Evolutionary conservation across 2,113 vertebrate genomes (phyloP).

Genomic region (Siniperca knerii): DNA sequence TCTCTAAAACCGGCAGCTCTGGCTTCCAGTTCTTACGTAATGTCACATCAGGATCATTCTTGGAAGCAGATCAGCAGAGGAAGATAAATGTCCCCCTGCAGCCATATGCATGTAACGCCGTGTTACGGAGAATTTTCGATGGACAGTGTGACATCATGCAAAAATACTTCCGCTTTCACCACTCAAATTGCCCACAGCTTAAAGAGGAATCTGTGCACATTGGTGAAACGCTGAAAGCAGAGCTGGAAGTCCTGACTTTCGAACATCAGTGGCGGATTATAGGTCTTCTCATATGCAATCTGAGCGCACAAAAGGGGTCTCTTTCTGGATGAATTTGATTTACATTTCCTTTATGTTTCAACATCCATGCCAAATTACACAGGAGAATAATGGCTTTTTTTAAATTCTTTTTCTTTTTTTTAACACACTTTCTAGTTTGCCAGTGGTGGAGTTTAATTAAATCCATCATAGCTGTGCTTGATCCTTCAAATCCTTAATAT

Average conservation of each 20-base stretch:
- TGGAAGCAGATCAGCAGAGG: slow-evolving; percentile 74
- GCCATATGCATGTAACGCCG: slow-evolving; percentile 40
- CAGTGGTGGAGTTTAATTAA: slow-evolving; percentile 40
- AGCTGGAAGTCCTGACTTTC: slow-evolving; percentile 56
- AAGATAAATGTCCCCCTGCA: slow-evolving; percentile 60
- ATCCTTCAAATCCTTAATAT: slow-evolving; percentile 40
- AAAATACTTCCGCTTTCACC: slow-evolving; percentile 45
- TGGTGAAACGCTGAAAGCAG: slow-evolving; percentile 16
- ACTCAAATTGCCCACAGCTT: slow-evolving; percentile 56
- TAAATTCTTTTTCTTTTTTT: not conserved
- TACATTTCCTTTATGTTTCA: slow-evolving; percentile 56
- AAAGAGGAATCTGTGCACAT: slow-evolving; percentile 34
- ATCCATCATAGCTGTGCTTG: slow-evolving; percentile 34
- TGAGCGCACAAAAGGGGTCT: slow-evolving; percentile 40
- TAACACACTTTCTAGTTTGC: slow-evolving; percentile 5
- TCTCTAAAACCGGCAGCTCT: slow-evolving; percentile 69
- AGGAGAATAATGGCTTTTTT: slow-evolving; percentile 28
- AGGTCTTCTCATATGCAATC: slow-evolving; percentile 40
- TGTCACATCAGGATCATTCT: slow-evolving; percentile 78
- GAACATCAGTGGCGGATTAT: slow-evolving; percentile 58
- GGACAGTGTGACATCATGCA: slow-evolving; percentile 61
- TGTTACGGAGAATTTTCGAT: slow-evolving; percentile 65
- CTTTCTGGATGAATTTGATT: slow-evolving; percentile 61
- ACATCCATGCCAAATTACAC: slow-evolving; percentile 48
- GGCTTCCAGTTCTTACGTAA: slow-evolving; percentile 73